Evolutionary conservation across 2,113 vertebrate genomes (phyloP), one percentile per base, ranked within the genome.

Genomic region (Alligator mississippiensis): DNA sequence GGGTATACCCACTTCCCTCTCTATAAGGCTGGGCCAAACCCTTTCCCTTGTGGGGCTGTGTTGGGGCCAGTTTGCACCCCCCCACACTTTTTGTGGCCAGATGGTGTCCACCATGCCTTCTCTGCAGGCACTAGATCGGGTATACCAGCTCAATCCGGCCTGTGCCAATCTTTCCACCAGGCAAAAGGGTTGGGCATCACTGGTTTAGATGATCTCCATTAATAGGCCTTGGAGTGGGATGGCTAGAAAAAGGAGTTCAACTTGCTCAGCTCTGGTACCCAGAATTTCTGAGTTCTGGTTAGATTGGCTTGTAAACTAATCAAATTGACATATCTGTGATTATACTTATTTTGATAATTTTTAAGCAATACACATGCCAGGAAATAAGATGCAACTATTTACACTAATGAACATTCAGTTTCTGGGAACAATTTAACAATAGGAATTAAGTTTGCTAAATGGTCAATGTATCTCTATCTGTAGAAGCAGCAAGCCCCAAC

Each of bases 301-400:
- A 91, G 16, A 83, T 25, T 19, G 4, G 3, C 14, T 77, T 0
- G 0, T 4, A 8, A 55, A 77, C 77, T n/a, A 62, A 77, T 13
- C 38, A 92, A 92, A 54, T 2, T 2, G 66, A 62, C 47, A 28
- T 25, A 70, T 19, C 57, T 87, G 85, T 16, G 66, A 27, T 84
- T 84, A 54, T n/a, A 11, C 19, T 19, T 34, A 30, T 72, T 3
- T 87, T 89, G 4, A 30, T 68, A 30, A 66, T 30, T 24, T 18
- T 64, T 68, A 7, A 30, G 16, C 24, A 25, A 38, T n/a, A 11
- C 5, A 9, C 19, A 19, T 25, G 80, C 15, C 17, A 16, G 38
- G 21, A 21, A 76, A 63, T 76, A 1, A 30, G 21, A 78, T 7
- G 18, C 30, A 72, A 70, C 30, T 21, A 70, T 11, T 21, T 34